These are phyloP conservation scores for Anolis sagrei DNA, from an alignment of 2,113 vertebrate genomes.

Conservation along the genomic window DNA sequence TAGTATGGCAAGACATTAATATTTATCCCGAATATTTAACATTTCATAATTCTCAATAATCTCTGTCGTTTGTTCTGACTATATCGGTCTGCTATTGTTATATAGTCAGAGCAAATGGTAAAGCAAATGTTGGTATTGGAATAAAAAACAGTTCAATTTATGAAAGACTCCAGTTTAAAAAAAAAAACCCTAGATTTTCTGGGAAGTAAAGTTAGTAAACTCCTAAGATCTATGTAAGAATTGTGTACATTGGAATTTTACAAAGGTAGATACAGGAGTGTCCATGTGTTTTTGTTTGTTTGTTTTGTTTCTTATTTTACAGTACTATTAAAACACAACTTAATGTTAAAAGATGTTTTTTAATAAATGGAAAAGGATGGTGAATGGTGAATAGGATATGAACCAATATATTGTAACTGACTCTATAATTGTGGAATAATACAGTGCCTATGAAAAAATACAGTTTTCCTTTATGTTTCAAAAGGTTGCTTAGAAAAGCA, in stretches of 20 bases:
- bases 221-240: no score
- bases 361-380: not conserved
- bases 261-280: no score
- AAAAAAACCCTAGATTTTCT: no score
- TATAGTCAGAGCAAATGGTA: no score
- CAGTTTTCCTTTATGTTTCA: not conserved
- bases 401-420: not conserved
- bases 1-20: not conserved
- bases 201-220: no score
- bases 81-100: not conserved
- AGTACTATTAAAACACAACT: not conserved
- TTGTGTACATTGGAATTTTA: no score
- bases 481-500: not conserved
- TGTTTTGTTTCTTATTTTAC: no score
- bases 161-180: no score
- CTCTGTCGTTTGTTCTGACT: not conserved
- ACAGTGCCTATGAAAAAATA: not conserved
- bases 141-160: no score
- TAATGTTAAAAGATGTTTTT: not conserved
- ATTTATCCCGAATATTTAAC: not conserved
- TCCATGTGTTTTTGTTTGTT: not conserved
- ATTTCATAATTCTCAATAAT: not conserved
- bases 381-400: not conserved
- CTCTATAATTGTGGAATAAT: not conserved
- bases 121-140: no score